Percentiles rank a stretch among this genome's conserved stretches.
Evolutionary conservation across 2,888 invertebrate genomes (phyloP).

Genomic region (Xestobium rufovillosum): DNA sequence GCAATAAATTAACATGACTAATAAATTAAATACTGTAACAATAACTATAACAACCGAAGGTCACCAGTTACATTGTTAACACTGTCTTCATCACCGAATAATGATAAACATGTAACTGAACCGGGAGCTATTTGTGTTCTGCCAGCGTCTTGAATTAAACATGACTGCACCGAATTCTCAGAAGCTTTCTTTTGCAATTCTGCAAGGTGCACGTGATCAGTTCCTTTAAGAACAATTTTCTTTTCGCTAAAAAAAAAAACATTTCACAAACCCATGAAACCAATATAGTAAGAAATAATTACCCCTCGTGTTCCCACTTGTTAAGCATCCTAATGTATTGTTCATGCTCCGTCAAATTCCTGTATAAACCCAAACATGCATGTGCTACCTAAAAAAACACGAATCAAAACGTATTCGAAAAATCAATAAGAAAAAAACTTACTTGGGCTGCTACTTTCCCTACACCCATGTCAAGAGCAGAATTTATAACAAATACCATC

Average conservation of each 20-base stretch:
- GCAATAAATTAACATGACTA: constrained; percentile 8
- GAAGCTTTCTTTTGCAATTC: constrained; percentile 38
- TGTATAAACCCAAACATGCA: constrained; percentile 51
- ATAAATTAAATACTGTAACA: constrained; percentile 13
- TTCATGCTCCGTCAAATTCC: constrained; percentile 42
- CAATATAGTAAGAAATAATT: constrained; percentile 14
- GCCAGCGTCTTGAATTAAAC: constrained; percentile 39
- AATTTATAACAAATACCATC: constrained; percentile 59
- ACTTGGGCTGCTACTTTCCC: constrained; percentile 56
- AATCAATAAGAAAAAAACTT: constrained; percentile 24
- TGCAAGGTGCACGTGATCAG: constrained; percentile 37
- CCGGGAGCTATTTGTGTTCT: constrained; percentile 43
- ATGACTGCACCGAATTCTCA: constrained; percentile 31
- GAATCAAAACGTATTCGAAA: constrained; percentile 4
- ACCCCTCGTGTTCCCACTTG: constrained; percentile 49
- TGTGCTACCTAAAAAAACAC: constrained; percentile 46
- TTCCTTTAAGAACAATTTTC: constrained; percentile 42
- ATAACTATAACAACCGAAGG: constrained; percentile 23
- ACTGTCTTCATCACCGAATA: constrained; percentile 44
- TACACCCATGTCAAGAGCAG: constrained; percentile 52
- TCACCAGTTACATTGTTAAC: constrained; percentile 42
- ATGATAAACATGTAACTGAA: constrained; percentile 45
- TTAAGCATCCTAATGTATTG: constrained; percentile 41
- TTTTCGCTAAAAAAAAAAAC: constrained; percentile 37
- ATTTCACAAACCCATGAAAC: constrained; percentile 9